Evolutionary conservation across 2,113 vertebrate species (phyloP), one percentile per base, ranked within the genome.

Genomic region (Piprites chloris): DNA sequence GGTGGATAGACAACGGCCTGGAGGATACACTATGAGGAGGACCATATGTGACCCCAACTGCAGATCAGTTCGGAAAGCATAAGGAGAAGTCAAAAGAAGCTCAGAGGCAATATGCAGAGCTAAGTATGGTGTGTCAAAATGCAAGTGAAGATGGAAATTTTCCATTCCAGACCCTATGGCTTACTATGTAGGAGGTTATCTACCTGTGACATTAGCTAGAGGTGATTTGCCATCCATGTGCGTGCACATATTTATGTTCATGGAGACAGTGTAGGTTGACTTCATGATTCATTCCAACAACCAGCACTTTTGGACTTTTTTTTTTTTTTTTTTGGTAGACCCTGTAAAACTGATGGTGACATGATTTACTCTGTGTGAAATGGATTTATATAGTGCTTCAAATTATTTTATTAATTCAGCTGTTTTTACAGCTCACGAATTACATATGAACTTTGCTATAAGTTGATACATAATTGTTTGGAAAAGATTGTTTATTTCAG

Each of bases 11-110:
- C 19, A 21, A 9, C 21, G 50, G 32, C 53, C 50, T 89, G 62
- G n/a, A 67, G 6, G 30, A 15, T 65, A 33, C 0, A 1, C 24
- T 5, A 3, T 28, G 30, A 41, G 33, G 44, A 63, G 12, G 19
- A 52, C 19, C 9, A 12, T 39, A 4, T 0, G 4, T 42, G 33
- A 35, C 28, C 8, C 39, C 33, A 89, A 68, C 22, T 74, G 55
- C 42, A 56, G 35, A 49, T 78, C 37, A 37, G 18, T 73, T 85
- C 85, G 37, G 26, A 69, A 65, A 42, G 24, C 21, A 42, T 50
- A 41, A 76, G 39, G 20, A 67, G 14, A 6, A 6, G 13, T 67
- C 12, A 10, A n/a, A 32, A 75, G 42, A 71, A 66, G 52, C 72
- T 83, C 41, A 93, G 55, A 67, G 46, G 35, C 1, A 2, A 17